Conservation (phyloP, 2,797 vertebrate species). For the Esox lucius region DNA sequence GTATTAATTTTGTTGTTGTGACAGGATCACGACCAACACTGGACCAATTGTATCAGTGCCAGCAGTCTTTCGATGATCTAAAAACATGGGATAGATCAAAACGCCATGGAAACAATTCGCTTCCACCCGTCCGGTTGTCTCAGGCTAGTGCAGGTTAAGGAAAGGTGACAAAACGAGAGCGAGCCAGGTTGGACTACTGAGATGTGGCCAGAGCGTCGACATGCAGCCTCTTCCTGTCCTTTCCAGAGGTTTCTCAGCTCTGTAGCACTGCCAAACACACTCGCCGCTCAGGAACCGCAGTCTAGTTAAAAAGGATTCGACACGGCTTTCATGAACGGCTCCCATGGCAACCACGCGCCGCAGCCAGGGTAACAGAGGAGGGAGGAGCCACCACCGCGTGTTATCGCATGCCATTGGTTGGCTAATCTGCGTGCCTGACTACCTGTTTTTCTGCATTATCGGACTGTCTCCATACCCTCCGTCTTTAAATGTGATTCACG, state of each 20-base stretch:
- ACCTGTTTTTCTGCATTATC: slow-evolving; percentile 19
- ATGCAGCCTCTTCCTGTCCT: not conserved
- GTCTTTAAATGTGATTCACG: not conserved
- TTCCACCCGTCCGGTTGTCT: not conserved
- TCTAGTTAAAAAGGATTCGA: slow-evolving; percentile 73
- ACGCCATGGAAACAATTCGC: not conserved
- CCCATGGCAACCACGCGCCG: slow-evolving; percentile 68
- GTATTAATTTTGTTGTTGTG: not conserved
- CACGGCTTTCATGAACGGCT: slow-evolving; percentile 74
- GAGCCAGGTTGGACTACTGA: not conserved
- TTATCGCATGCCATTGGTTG: slow-evolving; percentile 30
- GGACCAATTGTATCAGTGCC: not conserved
- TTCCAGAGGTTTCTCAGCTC: slow-evolving; percentile 5
- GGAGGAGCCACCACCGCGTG: slow-evolving; percentile 25
- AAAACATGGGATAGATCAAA: not conserved
- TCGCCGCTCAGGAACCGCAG: slow-evolving; percentile 55
- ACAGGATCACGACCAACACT: not conserved
- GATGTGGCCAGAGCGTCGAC: not conserved
- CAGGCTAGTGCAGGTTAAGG: slow-evolving; percentile 4
- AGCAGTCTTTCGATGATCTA: not conserved
- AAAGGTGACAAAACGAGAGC: slow-evolving; percentile 28
- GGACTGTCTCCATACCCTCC: not conserved
- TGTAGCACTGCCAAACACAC: slow-evolving; percentile 33
- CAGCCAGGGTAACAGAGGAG: slow-evolving; percentile 38
- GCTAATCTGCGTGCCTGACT: slow-evolving; percentile 51